Percentiles rank a stretch among this genome's conserved stretches.
phyloP scores from a whole-genome alignment of 2,797 vertebrate genomes.

The Alouatta caraya region DNA sequence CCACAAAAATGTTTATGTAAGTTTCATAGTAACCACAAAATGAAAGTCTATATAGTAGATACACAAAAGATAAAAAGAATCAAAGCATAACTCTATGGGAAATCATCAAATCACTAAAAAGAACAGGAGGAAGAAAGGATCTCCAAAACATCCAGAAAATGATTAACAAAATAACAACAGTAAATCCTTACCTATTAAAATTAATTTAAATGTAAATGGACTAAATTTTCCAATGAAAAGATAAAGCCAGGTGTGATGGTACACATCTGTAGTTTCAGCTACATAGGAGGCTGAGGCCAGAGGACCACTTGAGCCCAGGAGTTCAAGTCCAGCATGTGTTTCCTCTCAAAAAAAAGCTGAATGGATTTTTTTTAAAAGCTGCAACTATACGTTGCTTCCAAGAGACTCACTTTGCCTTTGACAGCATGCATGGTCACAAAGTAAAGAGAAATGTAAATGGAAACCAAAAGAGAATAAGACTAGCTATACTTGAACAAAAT shows the following conservation, averaged over 20 bases:
- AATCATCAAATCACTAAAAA: background rate
- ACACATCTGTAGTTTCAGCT: background rate
- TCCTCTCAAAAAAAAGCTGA: background rate
- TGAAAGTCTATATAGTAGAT: background rate
- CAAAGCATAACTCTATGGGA: background rate
- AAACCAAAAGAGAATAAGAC: background rate
- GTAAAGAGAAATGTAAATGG: background rate
- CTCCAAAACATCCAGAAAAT: background rate
- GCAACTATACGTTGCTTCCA: background rate
- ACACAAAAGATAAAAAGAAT: background rate
- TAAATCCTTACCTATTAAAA: background rate
- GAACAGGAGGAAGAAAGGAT: background rate
- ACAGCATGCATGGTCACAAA: background rate
- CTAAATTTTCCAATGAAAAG: background rate
- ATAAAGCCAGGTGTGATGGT: background rate
- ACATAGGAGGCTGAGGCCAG: background rate
- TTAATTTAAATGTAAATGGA: background rate
- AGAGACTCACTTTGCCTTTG: background rate
- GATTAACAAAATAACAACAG: background rate
- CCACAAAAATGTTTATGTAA: background rate
- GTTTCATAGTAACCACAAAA: background rate
- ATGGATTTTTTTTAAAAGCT: background rate
- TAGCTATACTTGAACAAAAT: background rate
- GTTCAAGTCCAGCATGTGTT: background rate
- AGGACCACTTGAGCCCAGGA: background rate